Evolutionary conservation across 2,888 invertebrate species (phyloP).

Genomic region (Chrysolina americana): DNA sequence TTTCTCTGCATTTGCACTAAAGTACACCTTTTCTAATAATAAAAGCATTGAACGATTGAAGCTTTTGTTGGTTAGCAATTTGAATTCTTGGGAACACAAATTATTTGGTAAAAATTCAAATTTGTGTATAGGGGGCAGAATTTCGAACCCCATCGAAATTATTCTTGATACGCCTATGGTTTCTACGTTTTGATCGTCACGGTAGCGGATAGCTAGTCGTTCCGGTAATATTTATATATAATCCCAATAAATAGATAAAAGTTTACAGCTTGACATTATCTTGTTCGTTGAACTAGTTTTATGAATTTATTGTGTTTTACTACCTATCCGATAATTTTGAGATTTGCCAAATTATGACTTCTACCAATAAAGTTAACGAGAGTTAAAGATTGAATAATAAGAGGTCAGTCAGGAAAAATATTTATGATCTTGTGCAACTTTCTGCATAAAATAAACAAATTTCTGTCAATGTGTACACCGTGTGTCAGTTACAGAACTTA

Average conservation of each 20-base stretch:
- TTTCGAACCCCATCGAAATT: not conserved
- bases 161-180: constrained; percentile 30
- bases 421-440: not conserved
- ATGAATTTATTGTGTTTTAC: constrained; percentile 49
- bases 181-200: constrained; percentile 39
- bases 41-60: no score
- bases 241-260: constrained; percentile 51
- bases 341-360: constrained; percentile 43
- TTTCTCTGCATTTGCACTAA: no score
- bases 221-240: constrained; percentile 46
- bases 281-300: constrained; percentile 52
- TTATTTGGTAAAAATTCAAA: no score
- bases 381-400: constrained; percentile 33
- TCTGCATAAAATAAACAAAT: no score
- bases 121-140: not conserved
- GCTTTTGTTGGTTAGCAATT: no score
- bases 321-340: constrained; percentile 34
- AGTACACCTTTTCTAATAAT: no score
- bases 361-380: constrained; percentile 34
- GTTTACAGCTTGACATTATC: constrained; percentile 45
- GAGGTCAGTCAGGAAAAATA: constrained; percentile 8
- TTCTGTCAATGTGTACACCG: no score
- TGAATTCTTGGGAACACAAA: no score
- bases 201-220: constrained; percentile 50
- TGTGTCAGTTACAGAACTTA: no score